Evolutionary conservation across 1,140 invertebrate species (phyloP).

Genomic region (Drosophila lacertosa): DNA sequence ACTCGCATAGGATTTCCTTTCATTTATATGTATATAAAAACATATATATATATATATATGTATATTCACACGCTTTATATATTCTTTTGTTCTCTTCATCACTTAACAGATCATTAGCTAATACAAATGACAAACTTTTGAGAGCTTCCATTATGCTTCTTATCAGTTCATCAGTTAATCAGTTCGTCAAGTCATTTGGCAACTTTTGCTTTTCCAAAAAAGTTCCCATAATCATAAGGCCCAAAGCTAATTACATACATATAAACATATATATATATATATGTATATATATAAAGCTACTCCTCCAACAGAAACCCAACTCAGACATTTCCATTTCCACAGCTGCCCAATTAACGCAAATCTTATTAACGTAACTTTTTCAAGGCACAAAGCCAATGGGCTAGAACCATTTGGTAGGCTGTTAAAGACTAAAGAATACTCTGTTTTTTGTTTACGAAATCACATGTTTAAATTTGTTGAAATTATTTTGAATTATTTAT

Average conservation of each 20-base stretch:
- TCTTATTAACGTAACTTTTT: slow-evolving; percentile 23
- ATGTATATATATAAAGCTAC: not conserved
- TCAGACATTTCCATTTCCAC: slow-evolving; percentile 2
- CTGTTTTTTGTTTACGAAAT: not conserved
- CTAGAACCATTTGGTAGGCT: not conserved
- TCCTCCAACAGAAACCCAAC: not conserved
- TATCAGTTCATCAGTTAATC: slow-evolving; percentile 7
- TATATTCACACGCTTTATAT: slow-evolving; percentile 23
- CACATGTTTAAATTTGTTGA: too few relatives aligned
- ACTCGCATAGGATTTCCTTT: not conserved
- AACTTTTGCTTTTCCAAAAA: slow-evolving; percentile 34
- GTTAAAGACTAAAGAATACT: not conserved
- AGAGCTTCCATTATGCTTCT: slow-evolving; percentile 17
- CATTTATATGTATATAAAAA: not conserved
- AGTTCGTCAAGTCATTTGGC: slow-evolving; percentile 8
- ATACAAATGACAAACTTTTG: slow-evolving; percentile 20
- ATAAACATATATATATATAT: slow-evolving; percentile 22
- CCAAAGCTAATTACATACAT: slow-evolving; percentile 16
- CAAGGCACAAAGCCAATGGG: not conserved
- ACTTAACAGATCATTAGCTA: slow-evolving; percentile 22
- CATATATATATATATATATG: not conserved
- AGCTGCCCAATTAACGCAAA: slow-evolving; percentile 16
- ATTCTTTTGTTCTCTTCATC: not conserved
- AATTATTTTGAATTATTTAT: too few relatives aligned
- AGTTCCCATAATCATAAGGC: slow-evolving; percentile 16